Evolutionary conservation across 2,113 vertebrate species (phyloP), one percentile per base, ranked within the genome.

Genomic region (Larimichthys polyactis): DNA sequence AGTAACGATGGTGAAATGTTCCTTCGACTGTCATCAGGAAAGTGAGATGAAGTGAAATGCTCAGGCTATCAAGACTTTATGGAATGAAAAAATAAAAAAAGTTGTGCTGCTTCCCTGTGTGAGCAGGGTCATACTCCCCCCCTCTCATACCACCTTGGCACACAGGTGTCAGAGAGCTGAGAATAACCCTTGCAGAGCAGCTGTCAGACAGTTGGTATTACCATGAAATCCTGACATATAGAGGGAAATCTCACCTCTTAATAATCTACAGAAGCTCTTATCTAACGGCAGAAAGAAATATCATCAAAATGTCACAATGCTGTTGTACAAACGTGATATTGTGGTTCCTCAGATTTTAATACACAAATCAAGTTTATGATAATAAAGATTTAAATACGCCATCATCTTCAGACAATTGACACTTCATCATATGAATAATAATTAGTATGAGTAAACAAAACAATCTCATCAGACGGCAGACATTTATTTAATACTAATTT

Each of bases 121-220:
- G 81, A 72, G 55, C 46, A 19, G 77, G 89, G 93, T 93, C 90
- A 84, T 29, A 62, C 63, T 71, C 70, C 67, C 68, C 74, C 76
- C 78, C 83, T n/a, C 63, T 90, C 74, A 67, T 22, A 17, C 19
- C 88, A 87, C 82, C 74, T 88, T 78, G 63, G 80, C 89, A 86
- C 76, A 89, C 81, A 86, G 89, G 82, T 92, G 90, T 89, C 90
- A 92, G 77, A 63, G 57, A 83, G 64, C 72, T 84, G 79, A 78
- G 89, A 91, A 91, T 89, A 93, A 87, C 79, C 78, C 78, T 71
- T 22, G 69, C 82, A 79, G 62, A 82, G 75, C 86, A 84, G 81
- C 89, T 86, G 75, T 86, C 85, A 76, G 68, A 75, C 68, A 62
- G 66, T 62, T 64, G 69, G 11, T 55, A 54, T 83, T 75, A 69